phyloP scores from a whole-genome alignment of 2,113 vertebrate species.

The Pteropus alecto region DNA sequence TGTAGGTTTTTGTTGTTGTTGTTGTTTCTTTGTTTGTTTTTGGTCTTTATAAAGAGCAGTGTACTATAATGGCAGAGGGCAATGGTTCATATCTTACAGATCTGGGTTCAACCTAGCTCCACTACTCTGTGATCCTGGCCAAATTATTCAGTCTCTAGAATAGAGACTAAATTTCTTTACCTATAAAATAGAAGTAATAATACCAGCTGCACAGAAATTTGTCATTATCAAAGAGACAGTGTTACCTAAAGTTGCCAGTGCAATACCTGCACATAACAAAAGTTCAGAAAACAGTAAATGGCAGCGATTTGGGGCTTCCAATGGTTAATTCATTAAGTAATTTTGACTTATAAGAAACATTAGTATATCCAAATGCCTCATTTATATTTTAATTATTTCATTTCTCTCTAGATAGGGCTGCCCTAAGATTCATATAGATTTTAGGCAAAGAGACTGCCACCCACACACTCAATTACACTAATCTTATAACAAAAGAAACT shows the following conservation, averaged over 20 bases:
- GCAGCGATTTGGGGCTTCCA: neutral
- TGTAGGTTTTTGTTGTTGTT: neutral
- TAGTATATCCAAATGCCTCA: neutral
- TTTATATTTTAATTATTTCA: conserved; percentile 17
- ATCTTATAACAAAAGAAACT: neutral
- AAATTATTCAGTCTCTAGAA: neutral
- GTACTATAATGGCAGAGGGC: neutral
- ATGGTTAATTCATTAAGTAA: conserved; percentile 23
- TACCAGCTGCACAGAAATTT: neutral
- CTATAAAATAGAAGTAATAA: neutral
- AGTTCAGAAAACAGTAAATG: neutral
- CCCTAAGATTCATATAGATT: neutral
- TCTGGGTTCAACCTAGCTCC: neutral
- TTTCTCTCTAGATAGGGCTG: neutral
- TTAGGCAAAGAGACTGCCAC: neutral
- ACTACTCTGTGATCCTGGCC: neutral
- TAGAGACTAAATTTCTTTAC: neutral
- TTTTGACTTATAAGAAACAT: neutral
- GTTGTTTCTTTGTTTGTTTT: neutral
- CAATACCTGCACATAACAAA: neutral
- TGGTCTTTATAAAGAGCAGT: neutral
- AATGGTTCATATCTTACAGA: neutral
- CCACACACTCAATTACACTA: neutral
- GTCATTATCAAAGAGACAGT: neutral
- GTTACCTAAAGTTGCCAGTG: neutral